phyloP scores from a whole-genome alignment of 2,113 vertebrate species.

The Chamaea fasciata region DNA sequence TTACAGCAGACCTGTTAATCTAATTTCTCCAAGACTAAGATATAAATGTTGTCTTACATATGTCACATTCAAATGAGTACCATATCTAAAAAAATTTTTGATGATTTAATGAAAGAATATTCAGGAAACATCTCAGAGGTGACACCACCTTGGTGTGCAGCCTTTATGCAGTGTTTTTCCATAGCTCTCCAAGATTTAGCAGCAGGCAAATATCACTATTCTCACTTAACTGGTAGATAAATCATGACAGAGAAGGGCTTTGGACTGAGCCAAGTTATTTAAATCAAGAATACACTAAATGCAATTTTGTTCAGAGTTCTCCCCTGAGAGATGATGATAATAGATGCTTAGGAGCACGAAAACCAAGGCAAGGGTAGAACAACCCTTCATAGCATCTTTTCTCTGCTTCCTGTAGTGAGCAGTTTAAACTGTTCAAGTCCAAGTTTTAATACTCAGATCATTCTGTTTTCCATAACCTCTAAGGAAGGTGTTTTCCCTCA shows the following conservation, averaged over 20 bases:
- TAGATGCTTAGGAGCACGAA: not conserved
- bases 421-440: not conserved
- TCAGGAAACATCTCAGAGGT: not conserved
- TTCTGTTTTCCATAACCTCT: not conserved
- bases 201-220: not conserved
- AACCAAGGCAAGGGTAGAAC: not conserved
- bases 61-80: fast-evolving
- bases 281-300: not conserved
- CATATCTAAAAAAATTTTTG: not conserved
- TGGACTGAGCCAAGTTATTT: not conserved
- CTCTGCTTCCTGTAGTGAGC: not conserved
- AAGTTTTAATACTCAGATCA: not conserved
- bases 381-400: not conserved
- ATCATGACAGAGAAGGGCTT: not conserved
- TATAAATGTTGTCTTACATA: not conserved
- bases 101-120: not conserved
- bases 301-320: not conserved
- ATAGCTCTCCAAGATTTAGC: not conserved
- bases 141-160: not conserved
- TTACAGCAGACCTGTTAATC: not conserved
- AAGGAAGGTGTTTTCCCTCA: not conserved
- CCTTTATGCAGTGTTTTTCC: not conserved
- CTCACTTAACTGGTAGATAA: not conserved
- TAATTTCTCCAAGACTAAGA: not conserved
- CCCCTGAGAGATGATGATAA: not conserved